Base-by-base conservation (phyloP, 2,113 vertebrate species). In the Myrmophylax atrothorax region DNA sequence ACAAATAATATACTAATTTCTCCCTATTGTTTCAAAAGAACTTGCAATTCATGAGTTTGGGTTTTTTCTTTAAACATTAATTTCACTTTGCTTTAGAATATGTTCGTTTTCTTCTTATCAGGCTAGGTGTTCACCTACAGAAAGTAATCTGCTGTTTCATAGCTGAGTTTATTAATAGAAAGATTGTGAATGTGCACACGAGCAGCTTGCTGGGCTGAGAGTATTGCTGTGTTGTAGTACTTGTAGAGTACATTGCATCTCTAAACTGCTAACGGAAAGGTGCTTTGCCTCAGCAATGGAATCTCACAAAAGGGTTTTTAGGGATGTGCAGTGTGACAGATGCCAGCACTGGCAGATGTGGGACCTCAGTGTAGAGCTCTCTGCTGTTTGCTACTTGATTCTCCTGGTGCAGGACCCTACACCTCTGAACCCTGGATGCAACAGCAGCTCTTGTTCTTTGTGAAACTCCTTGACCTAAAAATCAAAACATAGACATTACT, bases 1-100 rank as follows among this genome's bases (percentile, higher is more conserved):
- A 95, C 47, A 90, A 92, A 89, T 56, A 90, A 73, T 96, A 93
- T 75, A 76, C 37, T 75, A 89, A 93, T 90, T 96, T 87, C 31
- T 84, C 67, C 31, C 59, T 60, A 44, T 89, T 84, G 83, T 96
- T 95, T 76, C 80, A 82, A 82, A 85, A 33, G 44, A 70, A n/a
- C 38, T 79, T 59, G 13, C 20, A 63, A 12, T 60, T 91, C 86
- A 29, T 52, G 20, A 38, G 9, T 26, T 53, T 73, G 35, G 29
- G 4, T 1, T 18, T 31, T 50, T 78, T 35, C 56, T 73, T 49
- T 12, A 6, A 22, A 10, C 0, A 12, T 15, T 68, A 19, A 14
- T 18, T 76, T 89, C 25, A 35, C 2, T 66, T 25, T 63, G 2
- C 46, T 74, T 89, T 52, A 58, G 18, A 81, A 19, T 15, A 9